A percentile compares a stretch with the other conserved stretches of the same genome.
phyloP scores from a whole-genome alignment of 2,888 invertebrate species.

The Tetranychus piercei region DNA sequence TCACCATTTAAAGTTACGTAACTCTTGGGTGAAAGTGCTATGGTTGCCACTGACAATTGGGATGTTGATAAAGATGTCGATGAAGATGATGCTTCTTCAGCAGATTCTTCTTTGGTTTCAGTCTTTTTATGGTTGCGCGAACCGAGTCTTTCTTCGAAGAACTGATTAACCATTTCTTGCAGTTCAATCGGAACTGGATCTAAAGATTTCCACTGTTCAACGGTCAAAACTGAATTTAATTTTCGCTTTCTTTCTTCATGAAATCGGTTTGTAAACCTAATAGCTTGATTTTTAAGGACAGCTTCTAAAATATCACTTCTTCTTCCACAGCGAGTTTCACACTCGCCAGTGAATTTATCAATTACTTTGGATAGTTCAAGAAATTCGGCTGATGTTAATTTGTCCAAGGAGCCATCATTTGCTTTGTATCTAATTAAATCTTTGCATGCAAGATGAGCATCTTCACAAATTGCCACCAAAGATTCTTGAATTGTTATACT shows the following conservation, averaged over 20 bases:
- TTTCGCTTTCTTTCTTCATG: slow-evolving; percentile 72
- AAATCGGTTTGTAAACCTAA: slow-evolving; percentile 72
- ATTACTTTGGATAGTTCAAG: slow-evolving; percentile 55
- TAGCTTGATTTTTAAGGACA: slow-evolving; percentile 61
- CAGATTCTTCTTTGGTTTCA: neutral
- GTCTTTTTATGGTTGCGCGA: neutral
- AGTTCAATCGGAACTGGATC: slow-evolving; percentile 66
- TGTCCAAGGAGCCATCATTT: slow-evolving; percentile 40
- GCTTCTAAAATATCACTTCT: slow-evolving; percentile 58
- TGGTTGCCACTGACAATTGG: neutral
- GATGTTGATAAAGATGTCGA: neutral
- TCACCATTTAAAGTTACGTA: slow-evolving; percentile 16
- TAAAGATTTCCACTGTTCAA: slow-evolving; percentile 80
- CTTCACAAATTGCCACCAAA: slow-evolving; percentile 63
- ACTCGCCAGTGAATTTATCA: slow-evolving; percentile 55
- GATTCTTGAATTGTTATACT: slow-evolving; percentile 54
- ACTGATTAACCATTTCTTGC: slow-evolving; percentile 56
- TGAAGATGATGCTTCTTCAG: neutral
- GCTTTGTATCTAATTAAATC: slow-evolving; percentile 54
- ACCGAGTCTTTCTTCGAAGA: slow-evolving; percentile 13
- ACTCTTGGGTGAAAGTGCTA: neutral
- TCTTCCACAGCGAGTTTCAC: slow-evolving; percentile 53
- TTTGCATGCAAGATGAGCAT: slow-evolving; percentile 76
- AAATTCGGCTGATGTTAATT: slow-evolving; percentile 56
- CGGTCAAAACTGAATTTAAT: slow-evolving; percentile 61